These are phyloP conservation scores for Brevimyrus niger DNA, from an alignment of 2,113 vertebrate genomes.

Conservation along the genomic window DNA sequence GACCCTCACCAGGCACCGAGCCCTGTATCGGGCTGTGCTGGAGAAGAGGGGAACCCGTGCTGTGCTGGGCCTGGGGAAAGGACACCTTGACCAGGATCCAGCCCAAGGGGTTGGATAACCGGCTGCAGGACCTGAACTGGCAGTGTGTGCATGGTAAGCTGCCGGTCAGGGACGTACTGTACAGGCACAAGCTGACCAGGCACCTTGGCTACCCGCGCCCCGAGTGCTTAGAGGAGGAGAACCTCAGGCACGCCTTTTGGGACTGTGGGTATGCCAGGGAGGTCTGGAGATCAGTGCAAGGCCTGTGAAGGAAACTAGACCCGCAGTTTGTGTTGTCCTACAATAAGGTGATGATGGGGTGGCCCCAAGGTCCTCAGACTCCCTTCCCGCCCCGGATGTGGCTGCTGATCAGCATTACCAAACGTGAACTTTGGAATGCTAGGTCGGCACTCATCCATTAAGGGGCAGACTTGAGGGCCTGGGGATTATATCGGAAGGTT, in stretches of 20 bases:
- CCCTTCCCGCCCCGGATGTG: not conserved
- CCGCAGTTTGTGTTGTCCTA: not conserved
- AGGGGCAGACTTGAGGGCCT: not conserved
- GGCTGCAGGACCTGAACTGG: constrained; percentile 1
- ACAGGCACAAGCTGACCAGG: not conserved
- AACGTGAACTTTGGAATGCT: not conserved
- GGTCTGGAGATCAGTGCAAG: not conserved
- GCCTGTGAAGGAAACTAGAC: not conserved
- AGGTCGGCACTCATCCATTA: not conserved
- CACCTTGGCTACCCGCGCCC: not conserved
- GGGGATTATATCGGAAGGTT: not conserved
- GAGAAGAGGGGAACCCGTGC: too few species aligned
- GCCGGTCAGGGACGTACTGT: not conserved
- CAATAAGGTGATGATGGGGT: not conserved
- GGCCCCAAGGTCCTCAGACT: not conserved
- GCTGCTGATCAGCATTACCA: not conserved
- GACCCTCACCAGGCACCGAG: too few species aligned
- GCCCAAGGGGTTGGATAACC: too few species aligned
- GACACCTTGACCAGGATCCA: too few species aligned
- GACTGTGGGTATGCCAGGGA: not conserved
- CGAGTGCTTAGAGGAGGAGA: not conserved
- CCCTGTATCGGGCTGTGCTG: too few species aligned
- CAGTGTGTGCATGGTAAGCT: not conserved
- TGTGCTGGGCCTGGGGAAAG: too few species aligned
- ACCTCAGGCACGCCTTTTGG: not conserved